A percentile compares a stretch with the other conserved stretches of the same genome.
Evolutionary conservation across 1,140 invertebrate species (phyloP).

Genomic region (Drosophila ananassae): DNA sequence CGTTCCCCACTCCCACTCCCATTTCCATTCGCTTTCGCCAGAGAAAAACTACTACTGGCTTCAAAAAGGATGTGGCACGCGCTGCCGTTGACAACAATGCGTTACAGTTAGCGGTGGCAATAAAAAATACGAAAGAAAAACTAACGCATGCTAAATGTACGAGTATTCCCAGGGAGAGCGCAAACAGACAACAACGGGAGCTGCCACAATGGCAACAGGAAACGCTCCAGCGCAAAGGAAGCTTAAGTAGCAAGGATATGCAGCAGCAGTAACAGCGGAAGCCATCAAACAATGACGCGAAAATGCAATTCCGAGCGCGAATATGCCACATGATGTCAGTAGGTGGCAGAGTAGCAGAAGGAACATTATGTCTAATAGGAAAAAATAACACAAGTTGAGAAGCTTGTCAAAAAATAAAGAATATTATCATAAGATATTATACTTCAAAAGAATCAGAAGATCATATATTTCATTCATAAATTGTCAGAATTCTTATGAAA

Average conservation of each 20-base stretch:
- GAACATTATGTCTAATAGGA: constrained; percentile 36
- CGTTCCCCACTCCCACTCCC: neutral
- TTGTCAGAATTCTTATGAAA: too few relatives aligned
- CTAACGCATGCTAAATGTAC: constrained; percentile 55
- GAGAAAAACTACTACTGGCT: constrained; percentile 30
- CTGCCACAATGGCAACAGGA: constrained; percentile 59
- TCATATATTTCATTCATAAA: too few relatives aligned
- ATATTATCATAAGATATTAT: constrained; percentile 12
- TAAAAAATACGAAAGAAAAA: constrained; percentile 47
- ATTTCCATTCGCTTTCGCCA: constrained; percentile 36
- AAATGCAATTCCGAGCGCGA: constrained; percentile 45
- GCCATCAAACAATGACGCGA: constrained; percentile 75
- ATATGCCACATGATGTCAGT: constrained; percentile 43
- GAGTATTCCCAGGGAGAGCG: constrained; percentile 32
- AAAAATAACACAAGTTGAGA: constrained; percentile 28
- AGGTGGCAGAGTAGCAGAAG: constrained; percentile 13
- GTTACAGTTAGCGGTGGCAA: constrained; percentile 60
- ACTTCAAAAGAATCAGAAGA: too few relatives aligned
- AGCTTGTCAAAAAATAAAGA: constrained; percentile 27
- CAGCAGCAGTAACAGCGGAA: constrained; percentile 55
- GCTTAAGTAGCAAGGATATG: constrained; percentile 68
- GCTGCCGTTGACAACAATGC: constrained; percentile 72
- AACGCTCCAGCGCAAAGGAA: constrained; percentile 56
- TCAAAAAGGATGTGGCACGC: constrained; percentile 43
- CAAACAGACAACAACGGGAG: constrained; percentile 35